phyloP scores from a whole-genome alignment of 30 jellyfish, hydroid and myxozoan genomes.

The Hydra vulgaris region DNA sequence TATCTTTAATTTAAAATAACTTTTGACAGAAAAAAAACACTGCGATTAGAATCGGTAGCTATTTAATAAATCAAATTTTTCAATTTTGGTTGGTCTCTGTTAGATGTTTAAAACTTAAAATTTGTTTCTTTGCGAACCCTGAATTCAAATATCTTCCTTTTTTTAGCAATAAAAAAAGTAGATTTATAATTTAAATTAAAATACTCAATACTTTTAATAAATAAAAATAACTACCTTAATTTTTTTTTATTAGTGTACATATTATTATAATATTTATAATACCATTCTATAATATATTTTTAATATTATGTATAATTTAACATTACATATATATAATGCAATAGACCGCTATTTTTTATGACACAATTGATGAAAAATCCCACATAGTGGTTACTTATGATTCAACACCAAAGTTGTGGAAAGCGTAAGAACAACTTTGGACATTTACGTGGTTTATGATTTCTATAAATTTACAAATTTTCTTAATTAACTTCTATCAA shows the following conservation, averaged over 20 bases:
- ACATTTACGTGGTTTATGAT: neutral
- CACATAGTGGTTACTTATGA: neutral
- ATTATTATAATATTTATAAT: too few relatives aligned
- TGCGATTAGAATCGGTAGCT: neutral
- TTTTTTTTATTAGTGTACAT: neutral
- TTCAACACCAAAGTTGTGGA: neutral
- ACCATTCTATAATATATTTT: neutral
- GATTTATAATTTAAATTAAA: neutral
- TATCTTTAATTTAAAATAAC: neutral
- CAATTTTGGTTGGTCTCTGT: neutral
- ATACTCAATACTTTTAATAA: neutral
- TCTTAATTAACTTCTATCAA: neutral
- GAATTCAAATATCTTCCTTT: neutral
- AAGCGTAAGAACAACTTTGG: neutral
- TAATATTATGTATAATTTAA: neutral
- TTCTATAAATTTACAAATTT: neutral
- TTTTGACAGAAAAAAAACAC: neutral
- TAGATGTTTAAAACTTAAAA: neutral
- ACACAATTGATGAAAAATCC: neutral
- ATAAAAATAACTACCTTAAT: too few relatives aligned
- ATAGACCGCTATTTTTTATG: neutral
- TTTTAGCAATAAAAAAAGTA: neutral
- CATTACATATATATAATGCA: neutral
- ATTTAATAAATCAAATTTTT: too few relatives aligned
- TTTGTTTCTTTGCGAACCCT: neutral